Evolutionary conservation across 2,113 vertebrate species (phyloP), one percentile per base, ranked within the genome.

Genomic region (Chrysemys picta): DNA sequence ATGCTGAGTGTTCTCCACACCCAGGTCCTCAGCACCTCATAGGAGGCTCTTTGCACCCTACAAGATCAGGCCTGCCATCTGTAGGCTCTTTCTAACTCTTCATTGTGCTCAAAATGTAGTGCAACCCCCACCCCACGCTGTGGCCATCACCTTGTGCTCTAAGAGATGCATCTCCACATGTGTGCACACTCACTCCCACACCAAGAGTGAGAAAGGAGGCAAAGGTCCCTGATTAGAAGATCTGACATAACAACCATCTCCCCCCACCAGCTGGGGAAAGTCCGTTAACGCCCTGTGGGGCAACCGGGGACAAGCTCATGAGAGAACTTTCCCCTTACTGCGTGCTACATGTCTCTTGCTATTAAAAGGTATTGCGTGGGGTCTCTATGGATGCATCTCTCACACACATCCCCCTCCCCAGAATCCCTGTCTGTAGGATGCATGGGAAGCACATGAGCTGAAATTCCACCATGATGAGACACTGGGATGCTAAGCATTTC

Each of bases 401-500:
- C 2, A 1, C 2, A 0, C 27, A 59, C 35, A 16, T 21, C 0
- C 1, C 49, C 89, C 54, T 42, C 59, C 0, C 0, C 79, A 7
- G 25, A 12, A 27, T 29, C 80, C n/a, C 72, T 90, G 62, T 35
- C 75, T 42, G 22, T 80, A 75, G 84, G 79, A 82, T 3, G 1
- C 80, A 27, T 4, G 38, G 59, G 54, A 78, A 78, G 25, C 24
- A 14, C 75, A 24, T 38, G 3, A 38, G 50, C 87, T 69, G 50
- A 72, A 3, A 25, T 82, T 75, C 79, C 85, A 9, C 10, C 0
- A 0, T 42, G 62, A 72, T 72, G 49, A 94, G 35, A 69, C 11
- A 65, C 57, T 72, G 21, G 2, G 0, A 0, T 80, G 75, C 90
- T 53, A 89, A 93, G 8, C 0, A 0, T 84, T 96, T 93, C 82